phyloP scores from a whole-genome alignment of 2,113 vertebrate genomes.

The Macroglossus sobrinus region DNA sequence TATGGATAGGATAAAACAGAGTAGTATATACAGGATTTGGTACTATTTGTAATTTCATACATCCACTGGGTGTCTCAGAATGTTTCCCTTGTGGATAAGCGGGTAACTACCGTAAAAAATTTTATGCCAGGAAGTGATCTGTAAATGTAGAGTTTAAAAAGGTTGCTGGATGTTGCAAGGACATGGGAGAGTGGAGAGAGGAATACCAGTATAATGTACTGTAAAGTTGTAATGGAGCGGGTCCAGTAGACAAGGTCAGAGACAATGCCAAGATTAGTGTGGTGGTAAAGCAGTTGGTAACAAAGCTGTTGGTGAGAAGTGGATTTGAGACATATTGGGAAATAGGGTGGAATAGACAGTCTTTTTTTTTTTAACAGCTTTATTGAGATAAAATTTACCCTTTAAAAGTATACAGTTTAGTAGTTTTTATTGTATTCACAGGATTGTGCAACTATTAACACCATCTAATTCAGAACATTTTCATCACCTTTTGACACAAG shows the following conservation, averaged over 20 bases:
- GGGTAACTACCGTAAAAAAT: not conserved
- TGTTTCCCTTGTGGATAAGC: not conserved
- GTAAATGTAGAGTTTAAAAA: not conserved
- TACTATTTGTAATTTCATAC: not conserved
- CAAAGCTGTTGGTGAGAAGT: not conserved
- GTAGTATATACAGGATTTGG: not conserved
- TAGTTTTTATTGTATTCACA: constrained; percentile 23
- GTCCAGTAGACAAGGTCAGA: not conserved
- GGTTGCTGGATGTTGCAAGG: not conserved
- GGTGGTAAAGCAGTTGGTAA: not conserved
- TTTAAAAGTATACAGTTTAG: not conserved
- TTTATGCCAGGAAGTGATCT: not conserved
- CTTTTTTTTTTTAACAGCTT: not conserved
- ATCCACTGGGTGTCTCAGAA: not conserved
- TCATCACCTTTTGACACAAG: not conserved
- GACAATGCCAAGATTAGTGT: not conserved
- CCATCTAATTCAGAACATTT: constrained; percentile 4
- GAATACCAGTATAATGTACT: not conserved
- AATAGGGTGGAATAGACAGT: not conserved
- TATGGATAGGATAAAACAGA: not conserved
- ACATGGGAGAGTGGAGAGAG: not conserved
- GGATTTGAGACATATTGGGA: not conserved
- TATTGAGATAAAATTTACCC: not conserved
- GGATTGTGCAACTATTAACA: not conserved
- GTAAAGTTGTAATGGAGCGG: not conserved